phyloP scores from a whole-genome alignment of 2,888 invertebrate species.

The Polymixis flavicincta region DNA sequence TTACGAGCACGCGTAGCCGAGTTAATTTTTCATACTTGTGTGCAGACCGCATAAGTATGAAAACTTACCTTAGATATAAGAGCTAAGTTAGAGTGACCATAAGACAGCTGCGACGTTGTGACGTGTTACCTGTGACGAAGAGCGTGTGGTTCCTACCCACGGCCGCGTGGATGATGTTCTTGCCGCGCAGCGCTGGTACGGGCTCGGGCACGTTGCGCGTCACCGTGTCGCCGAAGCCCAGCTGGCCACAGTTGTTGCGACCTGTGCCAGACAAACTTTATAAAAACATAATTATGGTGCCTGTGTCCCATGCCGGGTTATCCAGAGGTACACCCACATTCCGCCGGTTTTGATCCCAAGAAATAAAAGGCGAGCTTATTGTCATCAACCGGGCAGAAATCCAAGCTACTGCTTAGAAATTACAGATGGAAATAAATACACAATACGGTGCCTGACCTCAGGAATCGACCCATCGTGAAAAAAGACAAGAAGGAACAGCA shows the following conservation, averaged over 20 bases:
- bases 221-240: constrained; percentile 95
- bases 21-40: too few relatives aligned
- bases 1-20: too few relatives aligned
- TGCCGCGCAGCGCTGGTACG: constrained; percentile 93
- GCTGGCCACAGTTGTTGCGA: constrained; percentile 95
- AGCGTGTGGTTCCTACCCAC: constrained; percentile 97
- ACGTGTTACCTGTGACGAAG: constrained; percentile 93
- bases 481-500: too few relatives aligned
- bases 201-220: constrained; percentile 94
- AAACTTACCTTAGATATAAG: too few relatives aligned
- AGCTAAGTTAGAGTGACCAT: too few relatives aligned
- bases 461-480: not conserved
- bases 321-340: not conserved
- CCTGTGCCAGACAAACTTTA: constrained; percentile 76
- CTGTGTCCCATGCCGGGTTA: too few relatives aligned
- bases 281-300: not conserved
- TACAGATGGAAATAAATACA: not conserved
- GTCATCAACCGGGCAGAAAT: not conserved
- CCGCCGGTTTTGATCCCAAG: not conserved
- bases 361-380: not conserved
- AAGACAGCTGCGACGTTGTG: not conserved
- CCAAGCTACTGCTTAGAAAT: not conserved
- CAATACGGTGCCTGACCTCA: not conserved
- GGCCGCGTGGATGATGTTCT: constrained; percentile 96
- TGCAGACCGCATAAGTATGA: too few relatives aligned